These are phyloP conservation scores for Pachycephala philippinensis DNA, from an alignment of 2,113 vertebrate species.

Conservation along the genomic window DNA sequence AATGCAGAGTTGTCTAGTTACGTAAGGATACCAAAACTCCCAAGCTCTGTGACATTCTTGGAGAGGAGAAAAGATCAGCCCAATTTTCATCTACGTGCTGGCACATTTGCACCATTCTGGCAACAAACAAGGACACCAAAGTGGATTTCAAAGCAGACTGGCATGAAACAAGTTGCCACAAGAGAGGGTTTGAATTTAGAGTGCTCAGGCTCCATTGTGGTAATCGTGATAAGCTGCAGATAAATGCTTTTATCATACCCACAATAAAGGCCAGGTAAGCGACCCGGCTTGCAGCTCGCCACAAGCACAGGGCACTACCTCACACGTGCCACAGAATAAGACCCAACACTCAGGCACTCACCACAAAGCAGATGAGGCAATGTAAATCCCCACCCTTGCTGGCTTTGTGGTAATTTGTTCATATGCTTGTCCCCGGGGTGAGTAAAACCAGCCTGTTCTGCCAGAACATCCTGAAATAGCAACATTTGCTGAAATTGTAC, in stretches of 20 bases:
- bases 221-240: constrained; percentile 18
- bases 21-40: background rate
- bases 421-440: background rate
- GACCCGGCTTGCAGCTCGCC: background rate
- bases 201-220: background rate
- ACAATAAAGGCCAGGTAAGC: background rate
- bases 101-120: background rate
- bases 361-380: constrained; percentile 6
- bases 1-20: background rate
- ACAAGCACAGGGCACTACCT: background rate
- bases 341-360: background rate
- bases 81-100: background rate
- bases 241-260: background rate
- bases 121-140: background rate
- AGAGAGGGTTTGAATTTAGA: background rate
- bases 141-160: background rate
- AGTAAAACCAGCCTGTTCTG: background rate
- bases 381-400: background rate
- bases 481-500: background rate
- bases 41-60: background rate
- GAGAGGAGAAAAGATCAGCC: background rate
- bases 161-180: background rate
- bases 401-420: background rate
- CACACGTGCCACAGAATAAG: background rate
- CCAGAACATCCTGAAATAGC: constrained; percentile 15